Evolutionary conservation across 1,140 invertebrate species (phyloP).

Genomic region (Frieseomelitta varia): DNA sequence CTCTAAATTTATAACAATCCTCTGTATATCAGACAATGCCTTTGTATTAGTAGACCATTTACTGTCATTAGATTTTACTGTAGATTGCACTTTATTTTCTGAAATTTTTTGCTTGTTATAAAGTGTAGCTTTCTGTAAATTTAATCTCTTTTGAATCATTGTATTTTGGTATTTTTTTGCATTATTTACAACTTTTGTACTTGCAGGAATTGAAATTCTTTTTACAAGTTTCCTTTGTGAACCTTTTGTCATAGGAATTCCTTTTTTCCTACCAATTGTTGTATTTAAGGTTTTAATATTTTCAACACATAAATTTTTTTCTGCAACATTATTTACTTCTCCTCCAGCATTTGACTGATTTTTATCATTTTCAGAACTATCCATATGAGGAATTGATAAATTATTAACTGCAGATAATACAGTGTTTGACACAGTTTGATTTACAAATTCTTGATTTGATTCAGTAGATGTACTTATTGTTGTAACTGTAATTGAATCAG

Average conservation of each 20-base stretch:
- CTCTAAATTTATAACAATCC: constrained; percentile 77
- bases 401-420: neutral
- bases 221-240: constrained; percentile 68
- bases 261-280: constrained; percentile 39
- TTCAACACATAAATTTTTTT: neutral
- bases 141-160: constrained; percentile 67
- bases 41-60: constrained; percentile 60
- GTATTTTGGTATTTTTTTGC: constrained; percentile 74
- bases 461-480: neutral
- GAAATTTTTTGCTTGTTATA: constrained; percentile 26
- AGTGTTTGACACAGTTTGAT: neutral
- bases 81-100: constrained; percentile 35
- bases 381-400: neutral
- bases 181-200: constrained; percentile 74
- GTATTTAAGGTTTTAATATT: neutral
- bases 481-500: neutral
- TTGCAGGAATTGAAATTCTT: constrained; percentile 63
- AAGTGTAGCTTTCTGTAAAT: constrained; percentile 66
- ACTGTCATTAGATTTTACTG: constrained; percentile 26
- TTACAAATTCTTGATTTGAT: neutral
- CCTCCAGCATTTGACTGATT: constrained; percentile 11
- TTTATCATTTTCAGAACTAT: constrained; percentile 17
- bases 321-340: neutral
- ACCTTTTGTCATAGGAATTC: constrained; percentile 33
- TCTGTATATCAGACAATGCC: constrained; percentile 52